phyloP scores from a whole-genome alignment of 2,888 invertebrate species.

The Suillia variegata region DNA sequence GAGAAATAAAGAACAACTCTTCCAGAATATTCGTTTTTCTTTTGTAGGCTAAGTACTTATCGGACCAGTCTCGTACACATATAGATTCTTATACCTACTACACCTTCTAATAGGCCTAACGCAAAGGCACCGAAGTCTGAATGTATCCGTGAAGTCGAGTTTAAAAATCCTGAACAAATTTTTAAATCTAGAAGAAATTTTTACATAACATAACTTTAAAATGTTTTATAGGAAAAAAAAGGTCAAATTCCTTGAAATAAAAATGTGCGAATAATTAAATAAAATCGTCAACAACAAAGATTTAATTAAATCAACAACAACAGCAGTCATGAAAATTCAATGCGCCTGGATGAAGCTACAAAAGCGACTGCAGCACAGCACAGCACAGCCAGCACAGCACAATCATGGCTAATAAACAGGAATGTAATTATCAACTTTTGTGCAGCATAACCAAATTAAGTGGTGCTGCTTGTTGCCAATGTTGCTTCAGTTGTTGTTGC shows the following conservation, averaged over 20 bases:
- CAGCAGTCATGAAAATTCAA: neutral
- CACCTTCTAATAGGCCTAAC: too few species aligned
- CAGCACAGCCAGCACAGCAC: conserved; percentile 30
- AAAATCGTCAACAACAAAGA: neutral
- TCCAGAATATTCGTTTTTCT: too few species aligned
- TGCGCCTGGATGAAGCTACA: neutral
- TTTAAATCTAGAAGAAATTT: too few species aligned
- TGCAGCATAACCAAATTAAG: conserved; percentile 40
- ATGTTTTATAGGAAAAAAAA: too few species aligned
- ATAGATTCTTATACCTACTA: too few species aligned
- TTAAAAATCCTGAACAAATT: too few species aligned
- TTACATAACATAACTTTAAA: too few species aligned
- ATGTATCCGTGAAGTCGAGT: too few species aligned
- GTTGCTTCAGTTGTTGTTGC: conserved; percentile 1
- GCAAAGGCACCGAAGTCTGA: too few species aligned
- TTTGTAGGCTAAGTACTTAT: too few species aligned
- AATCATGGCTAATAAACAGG: conserved; percentile 55
- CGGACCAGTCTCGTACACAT: too few species aligned
- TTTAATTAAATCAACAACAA: neutral
- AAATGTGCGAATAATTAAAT: neutral
- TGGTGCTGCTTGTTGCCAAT: conserved; percentile 23
- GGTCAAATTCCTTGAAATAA: neutral
- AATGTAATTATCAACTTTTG: conserved; percentile 55
- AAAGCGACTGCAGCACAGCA: conserved; percentile 15
- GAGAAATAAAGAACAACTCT: too few species aligned